Conservation (phyloP, 2,113 vertebrate species). For the Nothocercus nigrocapillus region DNA sequence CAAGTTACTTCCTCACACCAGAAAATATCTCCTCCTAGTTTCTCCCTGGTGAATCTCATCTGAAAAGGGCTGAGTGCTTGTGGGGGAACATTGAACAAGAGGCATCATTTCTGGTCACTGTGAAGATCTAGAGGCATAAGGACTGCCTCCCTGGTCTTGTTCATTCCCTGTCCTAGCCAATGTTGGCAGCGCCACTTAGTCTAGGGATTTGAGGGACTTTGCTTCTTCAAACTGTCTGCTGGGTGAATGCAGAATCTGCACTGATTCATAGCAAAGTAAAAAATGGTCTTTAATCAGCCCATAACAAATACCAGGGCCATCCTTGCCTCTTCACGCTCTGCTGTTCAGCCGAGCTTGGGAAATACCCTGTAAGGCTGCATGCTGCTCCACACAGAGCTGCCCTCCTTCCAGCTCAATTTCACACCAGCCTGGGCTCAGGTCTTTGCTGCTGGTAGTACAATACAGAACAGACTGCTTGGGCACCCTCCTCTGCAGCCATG, state of each 20-base stretch:
- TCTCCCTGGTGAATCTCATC: background rate
- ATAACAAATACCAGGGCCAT: background rate
- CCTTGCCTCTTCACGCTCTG: background rate
- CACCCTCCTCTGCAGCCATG: background rate
- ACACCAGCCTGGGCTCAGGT: background rate
- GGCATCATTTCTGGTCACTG: background rate
- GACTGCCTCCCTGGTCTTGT: background rate
- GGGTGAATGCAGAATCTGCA: background rate
- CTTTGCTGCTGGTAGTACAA: background rate
- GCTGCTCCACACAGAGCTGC: background rate
- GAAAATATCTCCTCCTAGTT: slow-evolving; percentile 32
- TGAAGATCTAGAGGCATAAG: fast-evolving
- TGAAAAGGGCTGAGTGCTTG: background rate
- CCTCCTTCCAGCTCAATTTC: background rate
- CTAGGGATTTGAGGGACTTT: background rate
- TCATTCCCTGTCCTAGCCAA: background rate
- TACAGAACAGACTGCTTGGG: background rate
- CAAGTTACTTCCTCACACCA: slow-evolving; percentile 59
- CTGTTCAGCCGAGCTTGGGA: background rate
- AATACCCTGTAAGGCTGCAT: background rate
- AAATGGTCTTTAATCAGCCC: fast-evolving
- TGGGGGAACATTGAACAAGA: background rate
- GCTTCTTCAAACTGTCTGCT: background rate
- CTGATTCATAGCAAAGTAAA: background rate
- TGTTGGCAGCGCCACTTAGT: background rate